Percentiles rank a stretch among this genome's conserved stretches.
Conservation (phyloP, 2,888 invertebrate species). For the Ypsolopha scabrella region DNA sequence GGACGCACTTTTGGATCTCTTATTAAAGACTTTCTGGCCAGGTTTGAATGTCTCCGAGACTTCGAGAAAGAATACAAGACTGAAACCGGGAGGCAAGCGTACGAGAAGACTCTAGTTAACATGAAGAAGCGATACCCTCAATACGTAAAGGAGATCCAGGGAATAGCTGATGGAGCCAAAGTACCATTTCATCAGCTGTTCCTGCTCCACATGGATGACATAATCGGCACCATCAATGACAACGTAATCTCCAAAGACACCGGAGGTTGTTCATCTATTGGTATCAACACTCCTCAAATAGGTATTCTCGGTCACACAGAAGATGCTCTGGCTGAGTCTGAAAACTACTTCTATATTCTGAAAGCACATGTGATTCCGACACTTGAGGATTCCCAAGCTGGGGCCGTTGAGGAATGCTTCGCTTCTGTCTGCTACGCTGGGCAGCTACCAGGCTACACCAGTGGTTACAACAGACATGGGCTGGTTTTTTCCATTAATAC, state of each 20-base stretch:
- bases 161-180: conserved; percentile 86
- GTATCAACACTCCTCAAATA: conserved; percentile 75
- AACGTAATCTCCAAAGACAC: conserved; percentile 66
- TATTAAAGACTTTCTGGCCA: conserved; percentile 78
- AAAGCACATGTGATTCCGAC: conserved; percentile 81
- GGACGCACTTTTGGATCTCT: conserved; percentile 82
- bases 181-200: conserved; percentile 90
- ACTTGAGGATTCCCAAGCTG: conserved; percentile 60
- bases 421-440: conserved; percentile 90
- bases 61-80: conserved; percentile 81
- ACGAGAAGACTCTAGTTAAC: conserved; percentile 78
- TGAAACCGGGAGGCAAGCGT: conserved; percentile 75
- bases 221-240: conserved; percentile 72
- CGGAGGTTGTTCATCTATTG: conserved; percentile 83
- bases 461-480: conserved; percentile 89
- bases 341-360: conserved; percentile 87
- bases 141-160: conserved; percentile 85
- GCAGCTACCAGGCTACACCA: conserved; percentile 89
- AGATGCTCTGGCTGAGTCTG: conserved; percentile 80
- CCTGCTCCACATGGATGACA: conserved; percentile 86
- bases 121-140: conserved; percentile 81
- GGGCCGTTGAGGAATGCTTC: conserved; percentile 81
- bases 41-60: conserved; percentile 71
- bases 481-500: conserved; percentile 88
- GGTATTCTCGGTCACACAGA: conserved; percentile 88